Percentiles rank a stretch among this genome's conserved stretches.
These are phyloP conservation scores for Lucilia cuprina DNA, from an alignment of 1,140 invertebrate species.

Conservation along the genomic window DNA sequence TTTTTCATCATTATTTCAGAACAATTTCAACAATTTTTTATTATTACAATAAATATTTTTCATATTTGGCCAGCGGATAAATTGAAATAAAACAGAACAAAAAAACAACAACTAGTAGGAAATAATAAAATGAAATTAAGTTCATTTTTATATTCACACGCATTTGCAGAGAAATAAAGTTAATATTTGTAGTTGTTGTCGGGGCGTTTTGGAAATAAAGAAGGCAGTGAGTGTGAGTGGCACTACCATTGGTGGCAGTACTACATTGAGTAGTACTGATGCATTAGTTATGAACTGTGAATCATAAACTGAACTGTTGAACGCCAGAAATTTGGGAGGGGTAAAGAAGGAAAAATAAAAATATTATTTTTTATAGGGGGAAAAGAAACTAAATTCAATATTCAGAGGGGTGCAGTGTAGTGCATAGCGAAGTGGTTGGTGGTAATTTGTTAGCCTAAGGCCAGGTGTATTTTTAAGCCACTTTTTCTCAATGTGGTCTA, in stretches of 20 bases:
- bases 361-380: not conserved
- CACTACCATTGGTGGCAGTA: not conserved
- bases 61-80: not conserved
- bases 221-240: not conserved
- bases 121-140: not conserved
- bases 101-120: not conserved
- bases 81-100: not conserved
- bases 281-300: slow-evolving; percentile 1
- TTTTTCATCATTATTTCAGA: too few species aligned
- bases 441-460: not conserved
- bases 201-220: not conserved
- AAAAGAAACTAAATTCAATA: not conserved
- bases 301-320: not conserved
- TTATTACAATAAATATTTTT: too few species aligned
- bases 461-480: not conserved
- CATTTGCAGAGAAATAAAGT: not conserved
- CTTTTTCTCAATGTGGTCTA: not conserved
- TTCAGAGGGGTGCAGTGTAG: too few species aligned
- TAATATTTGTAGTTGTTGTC: not conserved
- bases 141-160: slow-evolving; percentile 2
- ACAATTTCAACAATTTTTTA: too few species aligned
- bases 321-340: not conserved
- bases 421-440: too few species aligned
- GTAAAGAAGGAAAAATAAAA: not conserved
- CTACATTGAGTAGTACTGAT: not conserved